Evolutionary conservation across 2,113 vertebrate genomes (phyloP).

Genomic region (Alethe diademata): DNA sequence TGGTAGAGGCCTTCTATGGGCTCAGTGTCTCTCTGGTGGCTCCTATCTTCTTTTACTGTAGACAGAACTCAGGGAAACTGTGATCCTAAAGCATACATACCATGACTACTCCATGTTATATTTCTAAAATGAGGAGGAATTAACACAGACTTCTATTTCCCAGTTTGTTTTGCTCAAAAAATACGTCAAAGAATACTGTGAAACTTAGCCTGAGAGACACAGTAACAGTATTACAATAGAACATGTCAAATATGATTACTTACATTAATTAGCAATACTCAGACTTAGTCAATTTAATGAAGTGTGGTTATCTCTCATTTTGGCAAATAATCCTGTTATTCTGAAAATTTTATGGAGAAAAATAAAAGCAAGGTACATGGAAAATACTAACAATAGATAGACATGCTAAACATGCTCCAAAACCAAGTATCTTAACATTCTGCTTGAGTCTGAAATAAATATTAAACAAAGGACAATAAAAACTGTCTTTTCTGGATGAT

Average conservation of each 20-base stretch:
- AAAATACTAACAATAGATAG: not conserved
- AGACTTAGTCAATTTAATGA: not conserved
- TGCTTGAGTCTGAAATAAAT: not conserved
- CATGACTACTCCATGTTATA: not conserved
- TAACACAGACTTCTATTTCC: not conserved
- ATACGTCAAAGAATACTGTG: rapidly evolving
- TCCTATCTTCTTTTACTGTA: not conserved
- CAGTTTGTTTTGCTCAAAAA: not conserved
- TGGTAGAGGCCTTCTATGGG: not conserved
- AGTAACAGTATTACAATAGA: not conserved
- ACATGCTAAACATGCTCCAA: not conserved
- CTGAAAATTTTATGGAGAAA: not conserved
- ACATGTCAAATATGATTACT: not conserved
- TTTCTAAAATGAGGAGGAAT: not conserved
- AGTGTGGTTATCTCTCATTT: not conserved
- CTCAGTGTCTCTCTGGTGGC: not conserved
- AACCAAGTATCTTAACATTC: not conserved
- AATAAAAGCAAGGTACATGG: not conserved
- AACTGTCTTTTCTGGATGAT: not conserved
- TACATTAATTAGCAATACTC: not conserved
- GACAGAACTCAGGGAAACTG: not conserved
- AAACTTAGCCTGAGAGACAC: not conserved
- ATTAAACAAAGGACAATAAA: not conserved
- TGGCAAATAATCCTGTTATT: not conserved
- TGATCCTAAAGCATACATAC: not conserved